Evolutionary conservation across 2,888 invertebrate genomes (phyloP).

Genomic region (Hypercompe scribonia): DNA sequence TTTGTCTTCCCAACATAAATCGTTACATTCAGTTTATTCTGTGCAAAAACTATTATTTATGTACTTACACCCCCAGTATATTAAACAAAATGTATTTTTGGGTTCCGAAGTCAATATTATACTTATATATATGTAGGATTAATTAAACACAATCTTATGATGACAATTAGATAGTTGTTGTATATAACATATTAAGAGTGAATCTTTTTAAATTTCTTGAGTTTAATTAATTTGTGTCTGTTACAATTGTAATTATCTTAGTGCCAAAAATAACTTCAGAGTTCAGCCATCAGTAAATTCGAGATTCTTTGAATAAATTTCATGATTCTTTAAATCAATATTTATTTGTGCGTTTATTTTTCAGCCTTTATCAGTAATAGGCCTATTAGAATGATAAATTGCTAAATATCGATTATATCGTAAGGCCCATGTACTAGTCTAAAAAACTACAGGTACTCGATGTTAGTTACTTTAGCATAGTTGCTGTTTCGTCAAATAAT

Average conservation of each 20-base stretch:
- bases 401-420: conserved; percentile 61
- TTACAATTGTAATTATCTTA: conserved; percentile 43
- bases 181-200: conserved; percentile 33
- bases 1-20: conserved; percentile 59
- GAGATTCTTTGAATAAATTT: conserved; percentile 2
- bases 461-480: conserved; percentile 78
- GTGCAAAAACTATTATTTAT: conserved; percentile 10
- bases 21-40: conserved; percentile 41
- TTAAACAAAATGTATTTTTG: background rate
- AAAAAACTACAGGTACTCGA: conserved; percentile 75
- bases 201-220: conserved; percentile 15
- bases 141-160: conserved; percentile 55
- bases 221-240: conserved; percentile 26
- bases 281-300: conserved; percentile 37
- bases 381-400: conserved; percentile 72
- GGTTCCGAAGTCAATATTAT: conserved; percentile 22
- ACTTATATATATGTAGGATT: conserved; percentile 39
- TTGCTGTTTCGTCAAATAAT: conserved; percentile 64
- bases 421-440: conserved; percentile 73
- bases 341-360: conserved; percentile 34
- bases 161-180: conserved; percentile 45
- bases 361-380: conserved; percentile 61
- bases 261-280: conserved; percentile 52
- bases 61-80: background rate
- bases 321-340: too few relatives aligned